Evolutionary conservation across 2,888 invertebrate genomes (phyloP).

Genomic region (Schizaphis graminum): DNA sequence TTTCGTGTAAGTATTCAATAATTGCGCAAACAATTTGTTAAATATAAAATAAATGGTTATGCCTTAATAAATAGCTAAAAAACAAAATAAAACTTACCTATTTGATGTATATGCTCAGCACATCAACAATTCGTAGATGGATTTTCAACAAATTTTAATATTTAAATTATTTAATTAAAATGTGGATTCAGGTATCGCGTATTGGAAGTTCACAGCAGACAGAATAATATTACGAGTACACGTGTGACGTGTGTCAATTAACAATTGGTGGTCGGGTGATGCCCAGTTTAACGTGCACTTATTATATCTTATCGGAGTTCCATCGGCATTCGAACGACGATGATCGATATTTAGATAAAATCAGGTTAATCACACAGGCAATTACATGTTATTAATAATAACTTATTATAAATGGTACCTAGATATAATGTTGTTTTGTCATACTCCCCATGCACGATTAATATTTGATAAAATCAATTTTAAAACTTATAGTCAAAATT

Average conservation of each 20-base stretch:
- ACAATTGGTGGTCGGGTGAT: constrained; percentile 2
- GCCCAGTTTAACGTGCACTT: not conserved
- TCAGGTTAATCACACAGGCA: constrained; percentile 6
- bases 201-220: not conserved
- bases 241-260: constrained; percentile 16
- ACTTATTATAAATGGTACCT: constrained; percentile 12
- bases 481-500: constrained; percentile 26
- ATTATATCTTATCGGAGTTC: constrained; percentile 21
- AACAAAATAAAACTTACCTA: constrained; percentile 40
- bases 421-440: constrained; percentile 6
- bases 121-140: constrained; percentile 2
- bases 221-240: constrained; percentile 25
- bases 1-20: not conserved
- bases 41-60: constrained; percentile 3
- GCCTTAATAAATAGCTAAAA: constrained; percentile 5
- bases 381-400: constrained; percentile 27
- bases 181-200: not conserved
- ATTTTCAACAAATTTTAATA: constrained; percentile 10
- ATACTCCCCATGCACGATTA: not conserved
- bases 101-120: constrained; percentile 3
- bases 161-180: constrained; percentile 5
- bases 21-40: not conserved
- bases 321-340: constrained; percentile 9
- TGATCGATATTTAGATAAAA: constrained; percentile 26
- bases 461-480: not conserved